Evolutionary conservation across 2,888 invertebrate genomes (phyloP), one percentile per base, ranked within the genome.

Genomic region (Cosmia trapezina): DNA sequence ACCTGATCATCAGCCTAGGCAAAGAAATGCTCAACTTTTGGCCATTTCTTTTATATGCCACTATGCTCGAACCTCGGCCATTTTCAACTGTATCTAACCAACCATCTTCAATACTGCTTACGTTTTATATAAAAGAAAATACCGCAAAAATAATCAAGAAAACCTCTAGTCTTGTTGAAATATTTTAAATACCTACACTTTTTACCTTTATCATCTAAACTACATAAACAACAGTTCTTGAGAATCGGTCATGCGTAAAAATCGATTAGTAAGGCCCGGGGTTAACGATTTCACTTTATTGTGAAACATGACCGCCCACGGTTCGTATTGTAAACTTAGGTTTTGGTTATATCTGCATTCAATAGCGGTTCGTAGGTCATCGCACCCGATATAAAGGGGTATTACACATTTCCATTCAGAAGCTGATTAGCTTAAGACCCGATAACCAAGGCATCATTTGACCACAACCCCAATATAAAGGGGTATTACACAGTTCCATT

Each of bases 271-370:
- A 19, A 61, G 19, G 56, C 56, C 22, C 7, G 62, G 43, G 65
- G 78, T 82, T 78, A 72, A 71, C 67, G 72, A 78, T 80, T 80
- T 82, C 79, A 72, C 72, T 76, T 68, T 65, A 65, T 57, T 61
- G 37, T 67, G 22, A 22, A 65, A 61, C 56, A 62, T 65, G 79
- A 61, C 64, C 64, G 33, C 76, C 47, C 33, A 76, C 80, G 14
- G 11, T 51, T 54, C 61, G 71, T 43, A 33, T 56, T 60, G 49
- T 54, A 7, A 33, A 37, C 33, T 17, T 45, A 62, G 14, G 33
- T 41, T 54, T 51, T n/a, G 2, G 33, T 5, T 65, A 49, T 56
- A 41, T 9, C 51, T 77, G 51, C 47, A 53, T 53, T 60, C 47
- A 43, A 37, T 45, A 53, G 37, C 37, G 28, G n/a, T 59, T 45